phyloP scores from a whole-genome alignment of 2,888 invertebrate species.

The Cylindroiulus punctatus region DNA sequence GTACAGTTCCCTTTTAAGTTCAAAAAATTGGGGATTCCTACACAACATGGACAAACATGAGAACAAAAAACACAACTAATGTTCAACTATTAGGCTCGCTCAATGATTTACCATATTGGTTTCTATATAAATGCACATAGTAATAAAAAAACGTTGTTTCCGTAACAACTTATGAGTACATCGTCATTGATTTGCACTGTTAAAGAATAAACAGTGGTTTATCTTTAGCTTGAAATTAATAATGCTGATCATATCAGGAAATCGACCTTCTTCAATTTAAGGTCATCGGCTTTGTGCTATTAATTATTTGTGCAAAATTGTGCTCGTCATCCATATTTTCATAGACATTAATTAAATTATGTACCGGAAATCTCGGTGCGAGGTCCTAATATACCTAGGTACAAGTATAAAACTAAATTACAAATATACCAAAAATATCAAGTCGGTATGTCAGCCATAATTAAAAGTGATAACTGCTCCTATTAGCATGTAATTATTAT shows the following conservation, averaged over 20 bases:
- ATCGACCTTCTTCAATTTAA: neutral
- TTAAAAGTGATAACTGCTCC: neutral
- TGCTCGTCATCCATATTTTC: neutral
- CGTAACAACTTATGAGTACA: constrained; percentile 49
- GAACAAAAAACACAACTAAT: constrained; percentile 46
- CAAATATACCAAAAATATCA: neutral
- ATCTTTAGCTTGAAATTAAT: constrained; percentile 20
- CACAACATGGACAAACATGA: constrained; percentile 17
- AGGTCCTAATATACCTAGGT: neutral
- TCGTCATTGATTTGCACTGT: constrained; percentile 22
- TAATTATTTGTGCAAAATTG: constrained; percentile 48
- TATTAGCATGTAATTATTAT: neutral
- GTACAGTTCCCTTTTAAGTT: neutral
- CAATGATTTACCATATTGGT: neutral
- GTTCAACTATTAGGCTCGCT: constrained; percentile 35
- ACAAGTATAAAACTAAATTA: neutral
- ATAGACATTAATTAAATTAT: neutral
- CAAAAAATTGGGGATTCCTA: neutral
- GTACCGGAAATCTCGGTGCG: neutral
- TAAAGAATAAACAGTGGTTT: constrained; percentile 49
- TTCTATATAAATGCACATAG: constrained; percentile 32
- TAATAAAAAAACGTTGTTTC: constrained; percentile 47
- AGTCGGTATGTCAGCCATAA: neutral
- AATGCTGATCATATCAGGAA: neutral
- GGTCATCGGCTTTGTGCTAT: constrained; percentile 29